These are phyloP conservation scores for Rostratula benghalensis DNA, from an alignment of 2,113 vertebrate species.

Conservation along the genomic window DNA sequence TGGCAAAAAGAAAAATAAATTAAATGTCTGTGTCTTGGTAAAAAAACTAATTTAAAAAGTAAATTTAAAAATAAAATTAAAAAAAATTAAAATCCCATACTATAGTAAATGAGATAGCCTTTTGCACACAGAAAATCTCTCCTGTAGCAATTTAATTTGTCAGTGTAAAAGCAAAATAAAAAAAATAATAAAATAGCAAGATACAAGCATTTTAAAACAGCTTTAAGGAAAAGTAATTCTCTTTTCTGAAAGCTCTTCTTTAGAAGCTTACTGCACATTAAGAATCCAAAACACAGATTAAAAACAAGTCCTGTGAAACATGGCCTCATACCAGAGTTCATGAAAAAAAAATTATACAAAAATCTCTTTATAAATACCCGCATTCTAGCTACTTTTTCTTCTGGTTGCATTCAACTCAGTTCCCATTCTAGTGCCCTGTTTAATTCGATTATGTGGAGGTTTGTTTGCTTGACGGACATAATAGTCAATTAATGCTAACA, in stretches of 20 bases:
- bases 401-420: background rate
- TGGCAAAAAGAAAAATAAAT: background rate
- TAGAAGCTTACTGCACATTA: background rate
- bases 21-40: background rate
- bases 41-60: background rate
- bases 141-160: background rate
- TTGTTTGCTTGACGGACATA: constrained; percentile 20
- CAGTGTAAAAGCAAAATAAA: background rate
- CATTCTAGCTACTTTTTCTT: background rate
- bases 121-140: background rate
- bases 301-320: background rate
- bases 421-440: background rate
- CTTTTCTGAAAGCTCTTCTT: background rate
- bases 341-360: background rate
- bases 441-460: background rate
- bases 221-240: background rate
- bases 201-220: background rate
- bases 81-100: background rate
- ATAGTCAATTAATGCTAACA: constrained; percentile 32
- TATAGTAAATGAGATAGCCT: background rate
- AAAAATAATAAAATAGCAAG: background rate
- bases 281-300: background rate
- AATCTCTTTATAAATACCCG: background rate
- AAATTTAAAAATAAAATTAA: background rate
- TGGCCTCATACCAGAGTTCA: background rate